Conservation (phyloP, 2,797 vertebrate species). For the Mionectes olivaceus region DNA sequence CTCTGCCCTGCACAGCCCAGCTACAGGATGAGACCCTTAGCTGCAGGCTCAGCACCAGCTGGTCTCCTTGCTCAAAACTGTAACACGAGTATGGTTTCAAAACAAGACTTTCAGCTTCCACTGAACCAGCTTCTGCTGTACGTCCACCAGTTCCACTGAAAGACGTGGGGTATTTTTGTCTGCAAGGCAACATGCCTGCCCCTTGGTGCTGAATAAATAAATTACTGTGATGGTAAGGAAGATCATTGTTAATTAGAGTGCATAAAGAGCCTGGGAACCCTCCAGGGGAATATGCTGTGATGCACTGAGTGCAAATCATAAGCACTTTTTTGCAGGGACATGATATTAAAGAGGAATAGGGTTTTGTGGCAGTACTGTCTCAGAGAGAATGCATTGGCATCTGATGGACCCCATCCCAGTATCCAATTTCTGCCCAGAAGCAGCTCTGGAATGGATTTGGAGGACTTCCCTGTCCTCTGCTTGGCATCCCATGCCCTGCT, state of each 20-base stretch:
- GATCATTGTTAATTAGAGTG: conserved; percentile 39
- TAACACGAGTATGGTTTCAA: background rate
- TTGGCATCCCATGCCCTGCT: background rate
- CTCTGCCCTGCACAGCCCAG: background rate
- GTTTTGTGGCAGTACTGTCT: background rate
- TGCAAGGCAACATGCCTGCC: background rate
- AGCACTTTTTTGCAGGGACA: background rate
- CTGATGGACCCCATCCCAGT: background rate
- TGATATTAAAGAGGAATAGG: background rate
- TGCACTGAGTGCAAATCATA: background rate
- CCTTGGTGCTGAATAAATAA: conserved; percentile 6
- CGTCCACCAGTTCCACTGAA: background rate
- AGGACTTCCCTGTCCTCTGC: background rate
- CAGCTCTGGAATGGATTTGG: background rate
- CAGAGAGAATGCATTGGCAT: background rate
- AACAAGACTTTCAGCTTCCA: background rate
- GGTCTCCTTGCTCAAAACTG: background rate
- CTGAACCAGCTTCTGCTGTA: background rate
- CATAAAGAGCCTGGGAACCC: conserved; percentile 12
- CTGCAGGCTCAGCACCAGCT: background rate
- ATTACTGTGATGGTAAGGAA: background rate
- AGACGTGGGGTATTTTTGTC: background rate
- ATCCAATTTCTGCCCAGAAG: background rate
- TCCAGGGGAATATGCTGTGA: background rate
- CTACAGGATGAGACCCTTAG: background rate